Base-by-base conservation (phyloP, 1,140 invertebrate genomes). In the Zaprionus taronus region DNA sequence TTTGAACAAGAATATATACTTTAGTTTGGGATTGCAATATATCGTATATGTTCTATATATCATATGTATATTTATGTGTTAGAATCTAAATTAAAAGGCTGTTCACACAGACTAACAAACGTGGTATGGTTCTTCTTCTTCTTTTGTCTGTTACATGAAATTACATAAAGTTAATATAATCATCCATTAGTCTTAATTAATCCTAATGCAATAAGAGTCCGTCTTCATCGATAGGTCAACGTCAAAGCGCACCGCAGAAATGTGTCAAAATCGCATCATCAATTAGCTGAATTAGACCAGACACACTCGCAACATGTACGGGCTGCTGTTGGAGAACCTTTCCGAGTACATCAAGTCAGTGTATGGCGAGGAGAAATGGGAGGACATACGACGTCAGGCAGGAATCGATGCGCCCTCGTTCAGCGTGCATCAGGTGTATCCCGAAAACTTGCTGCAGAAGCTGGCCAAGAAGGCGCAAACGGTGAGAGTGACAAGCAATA, bases 311-410 rank as follows among this genome's bases (percentile, higher is more conserved):
- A 96, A 91, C 51, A 99, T 99, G 98, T 99, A 99, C 94, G 98
- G 98, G 26, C 94, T 99, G 80, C 95, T 99, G 34, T 93, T 99
- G 77, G 98, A 99, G 93, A 98, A 98, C 86, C 95, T 99, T 93
- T 96, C 96, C 70, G 97, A 98, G 91, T 99, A 97, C 93, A 96
- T 99, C 75, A 96, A 97, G 65, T 95, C 96, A 79, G 96, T 95
- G 4, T 99, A 98, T 93, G 98, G 98, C 0, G 97, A 99, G 90
- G 97, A 98, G 36, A 95, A 96, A 91, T 99, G 98, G 98, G 97
- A 97, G 86, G 96, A 96, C 93, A 97, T 97, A 38, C 93, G 98
- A 70, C 93, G 96, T 63, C 95, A 96, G 79, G 97, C 97, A 0
- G 95, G 95, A 6, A 96, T 99, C 1, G 96, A 98, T 76, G 95